Evolutionary conservation across 2,113 vertebrate genomes (phyloP).

Genomic region (Centropus bengalensis): DNA sequence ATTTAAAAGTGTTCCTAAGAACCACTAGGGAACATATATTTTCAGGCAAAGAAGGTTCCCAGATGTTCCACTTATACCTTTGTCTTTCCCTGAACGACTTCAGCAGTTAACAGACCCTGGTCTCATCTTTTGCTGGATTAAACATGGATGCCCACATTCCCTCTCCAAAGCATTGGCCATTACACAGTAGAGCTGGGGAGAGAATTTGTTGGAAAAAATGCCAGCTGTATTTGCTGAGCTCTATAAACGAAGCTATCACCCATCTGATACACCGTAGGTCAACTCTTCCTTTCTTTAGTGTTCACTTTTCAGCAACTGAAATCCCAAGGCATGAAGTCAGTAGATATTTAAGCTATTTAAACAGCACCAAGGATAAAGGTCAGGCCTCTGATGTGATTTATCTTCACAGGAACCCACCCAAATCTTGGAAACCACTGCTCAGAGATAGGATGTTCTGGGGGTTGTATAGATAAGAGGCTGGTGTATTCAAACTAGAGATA

Average conservation of each 20-base stretch:
- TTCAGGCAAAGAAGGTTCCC: not conserved
- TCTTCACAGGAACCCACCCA: conserved; percentile 70
- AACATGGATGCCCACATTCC: not conserved
- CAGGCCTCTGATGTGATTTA: conserved; percentile 65
- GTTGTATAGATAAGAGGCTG: conserved; percentile 69
- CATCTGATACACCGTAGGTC: conserved; percentile 7
- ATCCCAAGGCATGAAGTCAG: conserved; percentile 33
- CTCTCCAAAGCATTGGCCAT: not conserved
- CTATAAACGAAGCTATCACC: not conserved
- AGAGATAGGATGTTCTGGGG: conserved; percentile 70
- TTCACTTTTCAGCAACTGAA: conserved; percentile 34
- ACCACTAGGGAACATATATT: not conserved
- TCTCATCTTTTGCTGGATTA: not conserved
- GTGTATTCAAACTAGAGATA: conserved; percentile 71
- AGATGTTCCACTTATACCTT: not conserved
- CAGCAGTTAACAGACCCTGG: not conserved
- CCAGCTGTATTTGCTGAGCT: not conserved
- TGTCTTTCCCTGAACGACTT: not conserved
- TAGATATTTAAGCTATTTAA: conserved; percentile 55
- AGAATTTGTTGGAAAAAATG: not conserved
- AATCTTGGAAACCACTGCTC: conserved; percentile 63
- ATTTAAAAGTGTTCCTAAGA: not conserved
- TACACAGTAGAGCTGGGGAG: not conserved
- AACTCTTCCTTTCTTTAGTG: conserved; percentile 50
- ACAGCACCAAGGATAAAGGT: conserved; percentile 49